These are phyloP conservation scores for Epinephelus cyanopodus DNA, from an alignment of 2,113 vertebrate species.

Conservation along the genomic window DNA sequence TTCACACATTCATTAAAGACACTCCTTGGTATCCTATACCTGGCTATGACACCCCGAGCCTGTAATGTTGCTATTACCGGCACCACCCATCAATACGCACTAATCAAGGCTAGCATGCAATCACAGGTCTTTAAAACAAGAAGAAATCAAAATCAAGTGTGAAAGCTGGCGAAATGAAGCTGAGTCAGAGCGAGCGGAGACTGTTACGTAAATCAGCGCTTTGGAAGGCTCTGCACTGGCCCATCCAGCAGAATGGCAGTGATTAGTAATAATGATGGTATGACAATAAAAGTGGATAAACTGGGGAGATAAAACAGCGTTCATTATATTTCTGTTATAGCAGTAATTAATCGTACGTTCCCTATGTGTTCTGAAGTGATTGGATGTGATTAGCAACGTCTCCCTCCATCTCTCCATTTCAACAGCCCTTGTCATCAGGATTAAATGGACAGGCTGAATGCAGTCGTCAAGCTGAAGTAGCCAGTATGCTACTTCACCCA, in stretches of 20 bases:
- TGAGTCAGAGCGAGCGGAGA: slow-evolving; percentile 3
- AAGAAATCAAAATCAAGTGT: slow-evolving; percentile 58
- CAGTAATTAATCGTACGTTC: slow-evolving; percentile 29
- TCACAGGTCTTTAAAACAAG: slow-evolving; percentile 61
- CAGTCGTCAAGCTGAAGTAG: background rate
- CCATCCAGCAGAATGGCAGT: slow-evolving; percentile 50
- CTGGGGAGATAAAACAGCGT: slow-evolving; percentile 17
- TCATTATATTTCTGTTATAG: slow-evolving; percentile 42
- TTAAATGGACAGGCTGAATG: slow-evolving; percentile 29
- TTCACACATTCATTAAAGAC: slow-evolving; percentile 44
- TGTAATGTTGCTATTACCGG: slow-evolving; percentile 62
- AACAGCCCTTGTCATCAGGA: slow-evolving; percentile 29
- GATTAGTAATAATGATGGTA: slow-evolving; percentile 49
- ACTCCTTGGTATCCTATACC: slow-evolving; percentile 28
- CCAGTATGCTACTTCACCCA: background rate
- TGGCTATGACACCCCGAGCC: slow-evolving; percentile 30
- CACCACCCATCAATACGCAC: slow-evolving; percentile 56
- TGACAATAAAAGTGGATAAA: slow-evolving; percentile 42
- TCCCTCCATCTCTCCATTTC: slow-evolving; percentile 26
- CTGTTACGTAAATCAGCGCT: slow-evolving; percentile 11
- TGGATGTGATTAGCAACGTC: slow-evolving; percentile 28
- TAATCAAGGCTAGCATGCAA: slow-evolving; percentile 61
- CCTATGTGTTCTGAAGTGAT: slow-evolving; percentile 49
- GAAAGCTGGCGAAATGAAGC: slow-evolving; percentile 50
- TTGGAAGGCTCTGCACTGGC: slow-evolving; percentile 9